These are phyloP conservation scores for Bugula neritina DNA, from an alignment of 2,888 invertebrate species.

Conservation along the genomic window DNA sequence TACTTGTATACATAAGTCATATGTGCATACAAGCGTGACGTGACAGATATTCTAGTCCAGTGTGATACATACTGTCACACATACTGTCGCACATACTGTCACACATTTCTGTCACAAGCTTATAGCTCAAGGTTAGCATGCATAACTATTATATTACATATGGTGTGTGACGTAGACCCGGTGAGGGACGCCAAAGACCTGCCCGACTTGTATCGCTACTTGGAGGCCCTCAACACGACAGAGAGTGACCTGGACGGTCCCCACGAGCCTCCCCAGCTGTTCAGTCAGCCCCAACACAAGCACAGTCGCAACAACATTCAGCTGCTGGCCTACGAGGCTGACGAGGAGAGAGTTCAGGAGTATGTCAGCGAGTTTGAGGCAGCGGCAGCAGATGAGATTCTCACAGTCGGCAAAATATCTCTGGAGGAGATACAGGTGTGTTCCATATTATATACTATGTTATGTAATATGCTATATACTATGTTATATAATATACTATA, in stretches of 20 bases:
- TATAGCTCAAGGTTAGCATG: too few species aligned
- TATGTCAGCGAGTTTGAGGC: slow-evolving; percentile 45
- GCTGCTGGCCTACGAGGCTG: slow-evolving; percentile 9
- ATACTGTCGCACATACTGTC: too few species aligned
- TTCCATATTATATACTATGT: not conserved
- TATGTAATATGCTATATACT: too few species aligned
- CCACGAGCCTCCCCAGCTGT: slow-evolving; percentile 5
- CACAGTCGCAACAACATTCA: slow-evolving; percentile 17
- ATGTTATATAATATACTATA: too few species aligned
- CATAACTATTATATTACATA: not conserved
- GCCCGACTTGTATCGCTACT: slow-evolving; percentile 22
- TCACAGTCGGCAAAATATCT: slow-evolving; percentile 46
- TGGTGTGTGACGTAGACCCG: not conserved
- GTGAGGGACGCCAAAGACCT: not conserved
- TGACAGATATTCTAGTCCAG: too few species aligned
- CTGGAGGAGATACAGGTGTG: slow-evolving; percentile 43
- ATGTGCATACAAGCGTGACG: too few species aligned
- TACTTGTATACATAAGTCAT: not conserved
- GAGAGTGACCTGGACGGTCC: slow-evolving; percentile 14
- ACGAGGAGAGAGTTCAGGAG: not conserved
- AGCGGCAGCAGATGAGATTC: slow-evolving; percentile 43
- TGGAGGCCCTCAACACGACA: not conserved
- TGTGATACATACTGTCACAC: too few species aligned
- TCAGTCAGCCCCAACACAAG: slow-evolving; percentile 21
- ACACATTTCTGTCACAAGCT: too few species aligned